Percentiles rank a stretch among this genome's conserved stretches.
These are phyloP conservation scores for Limnephilus lunatus DNA, from an alignment of 2,888 invertebrate genomes.

Conservation along the genomic window DNA sequence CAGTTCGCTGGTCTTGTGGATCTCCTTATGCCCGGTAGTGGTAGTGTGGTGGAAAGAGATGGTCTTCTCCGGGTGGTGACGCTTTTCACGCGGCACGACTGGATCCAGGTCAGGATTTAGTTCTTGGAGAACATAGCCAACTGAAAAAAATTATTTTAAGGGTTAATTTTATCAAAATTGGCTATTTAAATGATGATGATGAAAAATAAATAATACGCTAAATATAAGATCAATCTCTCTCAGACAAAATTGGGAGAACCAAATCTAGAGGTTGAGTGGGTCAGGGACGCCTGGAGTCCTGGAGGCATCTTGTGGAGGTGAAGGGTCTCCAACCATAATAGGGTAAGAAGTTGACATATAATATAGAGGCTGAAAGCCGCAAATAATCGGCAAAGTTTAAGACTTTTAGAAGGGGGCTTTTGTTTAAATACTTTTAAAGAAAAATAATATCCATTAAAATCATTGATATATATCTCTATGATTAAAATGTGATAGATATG, in stretches of 20 bases:
- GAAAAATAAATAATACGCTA: background rate
- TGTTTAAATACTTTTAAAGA: background rate
- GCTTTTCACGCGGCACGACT: constrained; percentile 41
- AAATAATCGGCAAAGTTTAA: background rate
- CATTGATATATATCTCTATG: too few species aligned
- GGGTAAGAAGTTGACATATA: too few species aligned
- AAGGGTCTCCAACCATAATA: too few species aligned
- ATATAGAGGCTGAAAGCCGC: background rate
- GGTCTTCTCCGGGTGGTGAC: constrained; percentile 51
- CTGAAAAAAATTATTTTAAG: background rate
- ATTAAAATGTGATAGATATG: too few species aligned
- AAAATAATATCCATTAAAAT: background rate
- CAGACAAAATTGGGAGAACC: too few species aligned
- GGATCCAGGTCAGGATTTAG: constrained; percentile 15
- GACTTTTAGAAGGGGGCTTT: background rate
- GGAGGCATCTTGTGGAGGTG: too few species aligned
- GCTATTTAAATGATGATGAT: background rate
- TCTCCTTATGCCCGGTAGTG: constrained; percentile 49
- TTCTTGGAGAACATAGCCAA: background rate
- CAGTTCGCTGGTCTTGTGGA: constrained; percentile 42
- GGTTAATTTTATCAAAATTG: background rate
- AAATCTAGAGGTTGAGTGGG: too few species aligned
- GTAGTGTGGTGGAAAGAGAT: constrained; percentile 47
- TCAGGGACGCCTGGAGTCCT: too few species aligned
- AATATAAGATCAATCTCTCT: background rate